Evolutionary conservation across 2,888 invertebrate genomes (phyloP), one percentile per base, ranked within the genome.

Genomic region (Dryococelus australis): DNA sequence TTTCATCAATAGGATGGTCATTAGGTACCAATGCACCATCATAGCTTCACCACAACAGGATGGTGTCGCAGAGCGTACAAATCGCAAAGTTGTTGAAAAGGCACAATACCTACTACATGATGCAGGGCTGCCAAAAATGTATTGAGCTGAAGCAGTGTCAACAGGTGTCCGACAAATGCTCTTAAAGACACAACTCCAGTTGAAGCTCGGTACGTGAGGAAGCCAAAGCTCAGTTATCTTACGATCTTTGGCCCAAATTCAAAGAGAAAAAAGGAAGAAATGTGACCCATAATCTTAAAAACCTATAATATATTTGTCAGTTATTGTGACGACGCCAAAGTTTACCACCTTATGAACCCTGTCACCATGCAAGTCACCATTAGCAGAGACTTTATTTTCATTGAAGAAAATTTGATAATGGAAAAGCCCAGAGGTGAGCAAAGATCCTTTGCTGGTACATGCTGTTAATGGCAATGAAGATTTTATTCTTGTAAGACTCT

Each of bases 121-220:
- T 83, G 83, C 83, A 27, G 83, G 43, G 12, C 83, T 83, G 28
- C 83, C 1, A 13, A 83, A 83, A 83, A 27, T 27, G 43, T 83
- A 28, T 83, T 83, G 43, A 27, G 83, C 83, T 28, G 27, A 83
- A 43, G 83, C 83, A 27, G 83, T 83, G 12, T 13, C 43, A 83
- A 83, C 83, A 26, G 35, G 16, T 2, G 83, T 35, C 83, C 83
- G 43, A 83, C 27, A 9, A 13, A 9, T 26, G 83, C 83, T 24
- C 0, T 83, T 20, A 6, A 83, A 27, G 83, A 24, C 12, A 27
- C 12, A 1, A 35, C 35, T 4, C 83, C 83, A 28, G n/a, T 28
- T 35, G 27, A 83, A 24, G 83, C 83, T 27, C 26, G 27, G 83
- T 43, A 83, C 9, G 10, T 24, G 20, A 79, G 79, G n/a, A 26